Conservation (phyloP, 2,888 invertebrate species). For the Griposia aprilina region DNA sequence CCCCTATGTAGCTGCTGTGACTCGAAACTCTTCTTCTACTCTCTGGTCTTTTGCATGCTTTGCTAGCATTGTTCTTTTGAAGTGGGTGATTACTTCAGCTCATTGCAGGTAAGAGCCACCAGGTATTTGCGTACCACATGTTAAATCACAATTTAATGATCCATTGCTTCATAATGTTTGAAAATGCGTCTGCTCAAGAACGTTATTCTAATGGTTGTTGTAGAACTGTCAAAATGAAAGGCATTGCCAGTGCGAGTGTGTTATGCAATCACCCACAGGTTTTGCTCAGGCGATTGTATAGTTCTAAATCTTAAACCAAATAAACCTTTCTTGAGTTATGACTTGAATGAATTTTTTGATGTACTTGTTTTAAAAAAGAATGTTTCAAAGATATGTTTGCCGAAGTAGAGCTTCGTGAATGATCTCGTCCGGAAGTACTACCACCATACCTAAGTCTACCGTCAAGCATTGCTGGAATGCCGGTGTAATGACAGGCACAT, state of each 20-base stretch:
- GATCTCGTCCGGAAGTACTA: no score
- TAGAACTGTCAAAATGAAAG: neutral
- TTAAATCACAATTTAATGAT: neutral
- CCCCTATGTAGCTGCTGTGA: constrained; percentile 83
- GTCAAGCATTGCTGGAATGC: no score
- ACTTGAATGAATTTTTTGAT: neutral
- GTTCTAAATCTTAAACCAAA: no score
- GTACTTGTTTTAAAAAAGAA: neutral
- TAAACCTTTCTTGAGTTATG: neutral
- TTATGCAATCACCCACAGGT: neutral
- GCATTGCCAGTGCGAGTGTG: neutral
- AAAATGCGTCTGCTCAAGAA: neutral
- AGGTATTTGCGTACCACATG: neutral
- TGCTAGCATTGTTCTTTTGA: constrained; percentile 80
- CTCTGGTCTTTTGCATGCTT: constrained; percentile 83
- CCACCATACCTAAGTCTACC: no score
- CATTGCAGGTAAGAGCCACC: constrained; percentile 75
- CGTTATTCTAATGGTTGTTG: neutral
- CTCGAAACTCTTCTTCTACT: constrained; percentile 74
- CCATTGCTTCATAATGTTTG: neutral
- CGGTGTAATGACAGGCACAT: no score
- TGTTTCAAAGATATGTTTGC: no score
- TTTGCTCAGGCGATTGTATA: neutral
- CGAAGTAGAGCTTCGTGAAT: no score
- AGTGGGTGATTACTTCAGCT: constrained; percentile 84